Percentiles rank a stretch among this genome's conserved stretches.
phyloP scores from a whole-genome alignment of 2,797 vertebrate genomes.

The Diplodus sargus region DNA sequence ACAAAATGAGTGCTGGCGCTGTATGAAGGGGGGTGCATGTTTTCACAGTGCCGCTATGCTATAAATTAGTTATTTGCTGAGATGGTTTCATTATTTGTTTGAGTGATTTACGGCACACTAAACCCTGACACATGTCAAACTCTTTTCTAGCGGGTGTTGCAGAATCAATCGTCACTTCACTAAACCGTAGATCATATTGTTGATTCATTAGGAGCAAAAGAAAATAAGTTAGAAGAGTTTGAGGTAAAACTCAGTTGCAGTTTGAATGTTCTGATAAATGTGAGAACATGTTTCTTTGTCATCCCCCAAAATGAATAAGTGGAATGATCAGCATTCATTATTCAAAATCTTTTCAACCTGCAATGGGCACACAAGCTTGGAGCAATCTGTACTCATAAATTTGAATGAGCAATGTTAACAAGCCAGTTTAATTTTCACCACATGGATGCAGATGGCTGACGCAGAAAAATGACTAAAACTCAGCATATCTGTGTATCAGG shows the following conservation, averaged over 20 bases:
- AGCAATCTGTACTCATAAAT: constrained; percentile 5
- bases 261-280: neutral
- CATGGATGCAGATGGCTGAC: constrained; percentile 10
- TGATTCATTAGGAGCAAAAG: neutral
- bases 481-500: constrained; percentile 8
- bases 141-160: neutral
- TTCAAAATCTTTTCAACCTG: constrained; percentile 22
- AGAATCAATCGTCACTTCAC: neutral
- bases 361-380: neutral
- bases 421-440: constrained; percentile 32
- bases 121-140: neutral
- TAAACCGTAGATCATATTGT: neutral
- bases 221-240: neutral
- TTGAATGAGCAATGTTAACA: constrained; percentile 37
- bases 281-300: neutral
- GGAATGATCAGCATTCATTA: constrained; percentile 20
- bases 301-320: neutral
- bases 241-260: neutral
- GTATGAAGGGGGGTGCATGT: constrained; percentile 1
- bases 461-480: constrained; percentile 9
- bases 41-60: neutral
- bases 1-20: neutral
- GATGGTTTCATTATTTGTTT: neutral
- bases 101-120: neutral
- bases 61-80: constrained; percentile 5